Base-by-base conservation (phyloP, 92 coral and sea anemone species). In the Palythoa grandiflora region DNA sequence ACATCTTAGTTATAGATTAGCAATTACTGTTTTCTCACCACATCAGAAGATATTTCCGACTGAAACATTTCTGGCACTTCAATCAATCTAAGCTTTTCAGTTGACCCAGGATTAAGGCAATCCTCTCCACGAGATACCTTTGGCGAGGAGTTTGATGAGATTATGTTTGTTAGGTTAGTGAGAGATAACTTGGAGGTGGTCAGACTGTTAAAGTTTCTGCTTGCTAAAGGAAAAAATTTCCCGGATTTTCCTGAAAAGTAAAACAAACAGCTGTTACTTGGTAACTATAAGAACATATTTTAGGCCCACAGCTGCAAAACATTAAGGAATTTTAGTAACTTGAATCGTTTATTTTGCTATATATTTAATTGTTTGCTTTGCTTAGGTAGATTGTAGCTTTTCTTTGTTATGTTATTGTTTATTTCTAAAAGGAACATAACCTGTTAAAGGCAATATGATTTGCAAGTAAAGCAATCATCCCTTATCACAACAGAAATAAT, bases 51-150 rank as follows among this genome's bases (percentile, higher is more conserved):
- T 9, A 66, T 68, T 70, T 90, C 93, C 38, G 84, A 80, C 60
- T 61, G 68, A 53, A 90, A 90, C 35, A 90, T 16, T 2, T 73
- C 40, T 1, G 90, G 78, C 14, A 74, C 85, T 54, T 90, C 93
- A 14, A 80, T 73, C 55, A 80, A 60, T 52, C 79, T 90, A 84
- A 90, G 78, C 12, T 74, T 63, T 1, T 75, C 73, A 4, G 88
- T 87, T 9, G 87, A 78, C 2, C 1, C 54, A 39, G 44, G 35
- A 38, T 39, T 2, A 20, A 74, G 14, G 12, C 52, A 52, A 19
- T 66, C 86, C 15, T 60, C 54, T 16, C 20, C 52, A 36, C 61
- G 40, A 20, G 75, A 8, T 16, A 16, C 19, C 50, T 40, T 53
- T 12, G 75, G 20, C 9, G 73, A 54, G 14, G 83, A 37, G 2